Conservation (phyloP, 2,113 vertebrate genomes). For the Jacana jacana region DNA sequence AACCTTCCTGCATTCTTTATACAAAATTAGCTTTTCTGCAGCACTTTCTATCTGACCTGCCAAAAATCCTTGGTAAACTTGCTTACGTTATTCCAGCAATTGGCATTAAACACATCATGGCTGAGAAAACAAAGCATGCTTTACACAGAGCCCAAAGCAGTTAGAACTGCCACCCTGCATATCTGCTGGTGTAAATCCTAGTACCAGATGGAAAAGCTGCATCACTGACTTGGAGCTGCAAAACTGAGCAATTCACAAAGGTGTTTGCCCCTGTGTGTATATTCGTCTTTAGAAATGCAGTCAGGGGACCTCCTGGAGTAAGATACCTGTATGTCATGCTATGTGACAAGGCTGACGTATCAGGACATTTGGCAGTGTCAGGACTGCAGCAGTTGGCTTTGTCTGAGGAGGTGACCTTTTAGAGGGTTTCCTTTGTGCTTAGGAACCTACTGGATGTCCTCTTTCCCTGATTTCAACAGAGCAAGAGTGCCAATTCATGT, state of each 20-base stretch:
- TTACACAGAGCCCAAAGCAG: neutral
- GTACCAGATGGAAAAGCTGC: neutral
- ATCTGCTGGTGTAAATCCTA: neutral
- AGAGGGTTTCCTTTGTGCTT: neutral
- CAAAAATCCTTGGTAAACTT: neutral
- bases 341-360: neutral
- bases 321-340: neutral
- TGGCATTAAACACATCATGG: neutral
- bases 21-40: neutral
- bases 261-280: neutral
- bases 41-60: neutral
- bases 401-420: neutral
- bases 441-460: neutral
- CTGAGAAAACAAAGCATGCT: neutral
- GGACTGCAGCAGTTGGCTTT: neutral
- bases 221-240: neutral
- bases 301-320: neutral
- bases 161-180: neutral
- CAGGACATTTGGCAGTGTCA: neutral
- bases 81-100: neutral
- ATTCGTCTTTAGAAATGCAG: neutral
- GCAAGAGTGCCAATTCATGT: neutral
- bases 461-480: neutral
- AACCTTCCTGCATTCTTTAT: neutral
- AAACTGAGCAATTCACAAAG: neutral